Conservation (phyloP, 2,113 vertebrate species). For the Phoxinus phoxinus region DNA sequence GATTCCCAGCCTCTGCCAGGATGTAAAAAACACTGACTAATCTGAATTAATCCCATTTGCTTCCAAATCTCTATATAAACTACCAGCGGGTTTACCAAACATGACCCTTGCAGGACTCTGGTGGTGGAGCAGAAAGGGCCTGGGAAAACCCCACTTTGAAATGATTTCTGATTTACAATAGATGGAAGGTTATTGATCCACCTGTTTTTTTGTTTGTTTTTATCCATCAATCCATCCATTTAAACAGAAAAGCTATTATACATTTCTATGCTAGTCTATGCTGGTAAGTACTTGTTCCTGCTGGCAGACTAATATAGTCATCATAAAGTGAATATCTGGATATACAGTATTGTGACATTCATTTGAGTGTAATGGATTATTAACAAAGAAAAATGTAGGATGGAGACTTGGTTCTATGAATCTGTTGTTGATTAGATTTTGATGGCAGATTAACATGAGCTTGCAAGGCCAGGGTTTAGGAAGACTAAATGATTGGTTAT, state of each 20-base stretch:
- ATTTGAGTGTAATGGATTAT: too few relatives aligned
- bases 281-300: neutral
- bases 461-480: too few relatives aligned
- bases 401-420: too few relatives aligned
- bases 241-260: neutral
- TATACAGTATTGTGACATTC: too few relatives aligned
- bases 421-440: too few relatives aligned
- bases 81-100: neutral
- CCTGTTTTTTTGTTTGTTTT: neutral
- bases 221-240: neutral
- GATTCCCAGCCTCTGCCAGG: conserved; percentile 1
- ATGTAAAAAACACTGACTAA: conserved; percentile 3
- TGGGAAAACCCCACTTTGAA: neutral
- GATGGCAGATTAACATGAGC: too few relatives aligned
- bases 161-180: neutral
- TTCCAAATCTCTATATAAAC: conserved; percentile 3
- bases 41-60: neutral
- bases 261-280: neutral
- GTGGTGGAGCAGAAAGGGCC: neutral
- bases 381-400: too few relatives aligned
- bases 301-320: too few relatives aligned
- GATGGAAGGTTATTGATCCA: neutral
- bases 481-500: too few relatives aligned
- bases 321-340: too few relatives aligned
- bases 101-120: too few relatives aligned